Evolutionary conservation across 2,888 invertebrate genomes (phyloP), one percentile per base, ranked within the genome.

Genomic region (Himalopsyche tibetana): DNA sequence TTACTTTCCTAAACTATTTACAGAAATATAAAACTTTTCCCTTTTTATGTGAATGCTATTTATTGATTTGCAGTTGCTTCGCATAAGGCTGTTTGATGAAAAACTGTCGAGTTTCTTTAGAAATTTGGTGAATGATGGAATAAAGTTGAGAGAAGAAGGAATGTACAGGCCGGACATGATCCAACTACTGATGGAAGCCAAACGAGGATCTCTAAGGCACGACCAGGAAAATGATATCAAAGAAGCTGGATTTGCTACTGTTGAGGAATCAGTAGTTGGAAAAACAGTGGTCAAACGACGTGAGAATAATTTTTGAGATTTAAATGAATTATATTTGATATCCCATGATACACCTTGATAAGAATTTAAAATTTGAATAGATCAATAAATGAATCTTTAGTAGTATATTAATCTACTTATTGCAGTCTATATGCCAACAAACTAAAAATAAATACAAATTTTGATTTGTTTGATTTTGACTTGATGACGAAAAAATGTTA

Each of bases 121-220:
- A n/a, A 55, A 28, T 74, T 51, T 86, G n/a, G 86, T 87, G 15
- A 17, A 19, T n/a, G 86, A 82, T 17, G 91, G 93, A 1, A 93
- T 94, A 90, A 89, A 90, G 45, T 89, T 91, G 5, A 90, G 93
- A 2, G 90, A 92, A 69, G 88, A 90, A 28, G 87, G 91, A 8
- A 91, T 93, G 19, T 89, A 92, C 9, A 90, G 94, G 28, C 92
- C 92, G 0, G 93, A 94, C 87, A 94, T 94, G 93, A 93, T 94
- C 36, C 92, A 94, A 83, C 89, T 94, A 8, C 90, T 94, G 0
- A 92, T 94, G 91, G 93, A 94, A 89, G 93, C 94, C 9, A 92
- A 92, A 86, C 92, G 92, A 90, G 93, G 92, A n/a, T 82, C 86
- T n/a, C 80, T 88, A 63, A 87, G 79, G 40, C 89, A 92, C 91